Evolutionary conservation across 2,797 vertebrate genomes (phyloP).

Genomic region (Silurus lanzhouensis): DNA sequence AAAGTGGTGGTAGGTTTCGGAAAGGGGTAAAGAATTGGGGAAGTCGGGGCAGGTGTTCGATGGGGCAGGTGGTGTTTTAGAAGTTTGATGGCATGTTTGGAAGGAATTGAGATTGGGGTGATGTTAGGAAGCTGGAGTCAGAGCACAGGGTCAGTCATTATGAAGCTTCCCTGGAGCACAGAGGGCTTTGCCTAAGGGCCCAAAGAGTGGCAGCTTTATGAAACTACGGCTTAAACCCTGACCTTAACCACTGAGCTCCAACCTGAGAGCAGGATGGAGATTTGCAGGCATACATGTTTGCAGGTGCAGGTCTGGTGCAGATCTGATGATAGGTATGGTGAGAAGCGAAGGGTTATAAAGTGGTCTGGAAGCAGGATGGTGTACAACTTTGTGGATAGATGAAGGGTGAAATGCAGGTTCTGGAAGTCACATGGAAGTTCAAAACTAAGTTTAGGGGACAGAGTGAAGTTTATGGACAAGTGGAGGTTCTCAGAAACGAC

Average conservation of each 20-base stretch:
- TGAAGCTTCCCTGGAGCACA: too few species aligned
- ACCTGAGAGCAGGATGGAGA: not conserved
- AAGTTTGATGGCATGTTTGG: not conserved
- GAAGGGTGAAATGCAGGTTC: not conserved
- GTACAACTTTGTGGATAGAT: not conserved
- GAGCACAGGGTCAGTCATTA: too few species aligned
- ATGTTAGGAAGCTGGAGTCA: too few species aligned
- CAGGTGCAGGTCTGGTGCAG: not conserved
- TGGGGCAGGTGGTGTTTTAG: not conserved
- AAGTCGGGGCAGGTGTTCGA: not conserved
- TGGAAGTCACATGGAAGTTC: not conserved
- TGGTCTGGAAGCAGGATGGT: too few species aligned
- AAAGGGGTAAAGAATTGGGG: not conserved
- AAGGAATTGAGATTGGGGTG: not conserved
- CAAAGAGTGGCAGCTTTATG: too few species aligned
- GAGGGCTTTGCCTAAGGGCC: too few species aligned
- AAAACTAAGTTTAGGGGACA: not conserved
- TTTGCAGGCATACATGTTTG: too few species aligned
- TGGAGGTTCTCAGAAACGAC: constrained; percentile 10
- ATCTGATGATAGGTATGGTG: not conserved
- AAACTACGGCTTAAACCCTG: too few species aligned
- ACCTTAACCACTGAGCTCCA: not conserved
- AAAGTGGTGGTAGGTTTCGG: not conserved
- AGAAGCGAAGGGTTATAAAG: too few species aligned
- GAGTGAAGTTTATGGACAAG: constrained; percentile 17